These are phyloP conservation scores for Caenorhabditis sulstoni DNA, from an alignment of 2,888 invertebrate species.

Conservation along the genomic window DNA sequence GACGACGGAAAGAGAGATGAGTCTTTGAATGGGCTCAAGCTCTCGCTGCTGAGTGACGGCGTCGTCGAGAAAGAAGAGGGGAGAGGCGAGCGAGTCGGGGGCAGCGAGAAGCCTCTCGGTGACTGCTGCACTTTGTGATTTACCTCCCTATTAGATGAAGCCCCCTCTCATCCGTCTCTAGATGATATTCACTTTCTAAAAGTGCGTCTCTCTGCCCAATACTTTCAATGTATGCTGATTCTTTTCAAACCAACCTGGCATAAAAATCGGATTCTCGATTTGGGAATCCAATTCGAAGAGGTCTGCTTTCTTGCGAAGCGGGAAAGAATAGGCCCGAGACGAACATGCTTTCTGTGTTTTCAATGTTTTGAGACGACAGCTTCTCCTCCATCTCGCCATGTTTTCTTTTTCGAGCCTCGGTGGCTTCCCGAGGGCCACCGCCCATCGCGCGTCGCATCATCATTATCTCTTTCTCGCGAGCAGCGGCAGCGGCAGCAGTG, in stretches of 20 bases:
- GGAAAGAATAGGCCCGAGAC: too few species aligned
- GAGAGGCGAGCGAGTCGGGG: not conserved
- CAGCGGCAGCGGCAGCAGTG: not conserved
- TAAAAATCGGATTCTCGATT: too few species aligned
- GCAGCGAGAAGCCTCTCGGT: conserved; percentile 8
- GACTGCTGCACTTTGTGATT: conserved; percentile 36
- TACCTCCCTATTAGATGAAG: conserved; percentile 10
- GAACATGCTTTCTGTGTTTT: too few species aligned
- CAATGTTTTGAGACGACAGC: not conserved
- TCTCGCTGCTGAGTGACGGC: conserved; percentile 21
- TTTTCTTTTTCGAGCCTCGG: not conserved
- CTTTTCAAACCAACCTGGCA: too few species aligned
- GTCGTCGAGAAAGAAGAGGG: not conserved
- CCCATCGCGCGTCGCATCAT: conserved; percentile 8
- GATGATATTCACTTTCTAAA: not conserved
- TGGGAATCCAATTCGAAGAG: too few species aligned
- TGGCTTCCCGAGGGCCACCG: not conserved
- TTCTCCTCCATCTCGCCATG: not conserved
- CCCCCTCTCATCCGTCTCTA: not conserved
- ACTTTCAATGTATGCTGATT: too few species aligned
- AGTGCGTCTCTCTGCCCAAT: too few species aligned
- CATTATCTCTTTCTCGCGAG: not conserved
- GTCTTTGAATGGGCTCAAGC: conserved; percentile 56
- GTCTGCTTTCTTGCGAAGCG: too few species aligned
- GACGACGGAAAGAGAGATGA: conserved; percentile 39